These are phyloP conservation scores for Parauchenoglanis ngamensis DNA, from an alignment of 2,797 vertebrate species.

Conservation along the genomic window DNA sequence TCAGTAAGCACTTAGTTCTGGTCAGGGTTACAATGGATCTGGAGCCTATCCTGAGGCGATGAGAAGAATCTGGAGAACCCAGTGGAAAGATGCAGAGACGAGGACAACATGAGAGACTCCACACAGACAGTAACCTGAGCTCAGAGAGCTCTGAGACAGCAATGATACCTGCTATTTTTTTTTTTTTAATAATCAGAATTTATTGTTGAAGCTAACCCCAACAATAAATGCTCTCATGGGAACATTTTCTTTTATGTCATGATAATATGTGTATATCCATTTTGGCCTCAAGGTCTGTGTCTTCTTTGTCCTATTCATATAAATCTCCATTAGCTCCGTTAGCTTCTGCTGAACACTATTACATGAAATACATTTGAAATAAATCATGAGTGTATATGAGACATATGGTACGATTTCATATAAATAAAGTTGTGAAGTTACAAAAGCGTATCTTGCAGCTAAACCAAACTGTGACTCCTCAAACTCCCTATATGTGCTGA, in stretches of 20 bases:
- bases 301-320: neutral
- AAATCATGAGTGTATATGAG: neutral
- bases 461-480: neutral
- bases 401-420: too few species aligned
- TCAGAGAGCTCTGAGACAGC: neutral
- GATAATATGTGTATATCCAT: neutral
- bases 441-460: neutral
- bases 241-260: neutral
- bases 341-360: neutral
- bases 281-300: neutral
- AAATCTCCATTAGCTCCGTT: neutral
- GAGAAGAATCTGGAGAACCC: neutral
- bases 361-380: neutral
- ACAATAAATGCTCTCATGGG: neutral
- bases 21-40: neutral
- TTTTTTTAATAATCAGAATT: constrained; percentile 3
- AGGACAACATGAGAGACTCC: neutral
- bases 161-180: neutral
- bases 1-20: neutral
- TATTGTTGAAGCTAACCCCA: neutral
- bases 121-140: neutral
- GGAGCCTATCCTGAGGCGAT: neutral
- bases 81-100: neutral
- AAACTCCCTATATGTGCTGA: neutral
- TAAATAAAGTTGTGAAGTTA: neutral